A percentile compares a stretch with the other conserved stretches of the same genome.
phyloP scores from a whole-genome alignment of 2,113 vertebrate genomes.

The Siniperca knerii region DNA sequence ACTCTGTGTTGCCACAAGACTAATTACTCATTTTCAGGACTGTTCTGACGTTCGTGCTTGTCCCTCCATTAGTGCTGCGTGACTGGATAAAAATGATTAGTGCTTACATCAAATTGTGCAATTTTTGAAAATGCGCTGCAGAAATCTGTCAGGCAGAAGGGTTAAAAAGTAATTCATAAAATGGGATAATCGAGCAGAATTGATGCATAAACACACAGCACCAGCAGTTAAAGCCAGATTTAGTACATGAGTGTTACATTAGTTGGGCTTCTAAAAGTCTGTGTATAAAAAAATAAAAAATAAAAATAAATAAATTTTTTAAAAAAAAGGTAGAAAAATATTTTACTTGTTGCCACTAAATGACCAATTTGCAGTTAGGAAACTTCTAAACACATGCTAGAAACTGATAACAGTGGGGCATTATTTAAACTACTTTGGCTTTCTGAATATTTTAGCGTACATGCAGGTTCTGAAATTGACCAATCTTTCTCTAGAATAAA shows the following conservation, averaged over 20 bases:
- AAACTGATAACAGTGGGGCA: conserved; percentile 13
- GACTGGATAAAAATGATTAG: conserved; percentile 62
- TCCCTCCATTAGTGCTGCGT: conserved; percentile 53
- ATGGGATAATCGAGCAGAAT: conserved; percentile 40
- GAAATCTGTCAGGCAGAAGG: conserved; percentile 34
- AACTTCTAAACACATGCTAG: neutral
- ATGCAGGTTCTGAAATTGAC: neutral
- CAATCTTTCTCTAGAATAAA: neutral
- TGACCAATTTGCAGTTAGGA: neutral
- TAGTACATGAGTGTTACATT: neutral
- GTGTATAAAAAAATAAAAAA: neutral
- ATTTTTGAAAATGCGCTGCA: conserved; percentile 45
- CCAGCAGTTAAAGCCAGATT: conserved; percentile 2
- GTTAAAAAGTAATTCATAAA: conserved; percentile 60
- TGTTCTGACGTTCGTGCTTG: conserved; percentile 33
- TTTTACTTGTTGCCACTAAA: conserved; percentile 3
- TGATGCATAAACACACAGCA: conserved; percentile 22
- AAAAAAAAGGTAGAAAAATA: neutral
- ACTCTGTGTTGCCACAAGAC: conserved; percentile 28
- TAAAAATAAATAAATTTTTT: too few relatives aligned
- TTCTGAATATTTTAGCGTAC: conserved; percentile 4
- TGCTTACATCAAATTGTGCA: conserved; percentile 36
- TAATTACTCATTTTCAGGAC: conserved; percentile 58
- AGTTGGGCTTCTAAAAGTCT: conserved; percentile 7
- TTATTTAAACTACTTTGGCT: neutral